Conservation (phyloP, 1,140 invertebrate species). For the Hyposmocoma kahamanoa region DNA sequence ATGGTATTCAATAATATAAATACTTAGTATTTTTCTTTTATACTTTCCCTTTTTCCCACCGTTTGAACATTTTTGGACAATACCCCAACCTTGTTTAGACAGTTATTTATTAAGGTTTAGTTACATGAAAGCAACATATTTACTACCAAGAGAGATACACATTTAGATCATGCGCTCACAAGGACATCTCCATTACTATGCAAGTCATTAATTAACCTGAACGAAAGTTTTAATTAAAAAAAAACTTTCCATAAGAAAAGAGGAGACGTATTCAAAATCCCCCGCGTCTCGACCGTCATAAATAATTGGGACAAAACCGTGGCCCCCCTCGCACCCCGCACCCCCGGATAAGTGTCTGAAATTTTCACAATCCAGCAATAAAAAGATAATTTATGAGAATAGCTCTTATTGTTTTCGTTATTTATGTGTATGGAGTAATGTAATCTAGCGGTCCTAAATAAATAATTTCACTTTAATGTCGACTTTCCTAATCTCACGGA, state of each 20-base stretch:
- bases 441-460: conserved; percentile 72
- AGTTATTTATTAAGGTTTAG: too few species aligned
- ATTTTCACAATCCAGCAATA: conserved; percentile 74
- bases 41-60: too few species aligned
- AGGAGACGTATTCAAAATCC: conserved; percentile 59
- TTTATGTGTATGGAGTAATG: conserved; percentile 73
- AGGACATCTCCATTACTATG: conserved; percentile 40
- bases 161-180: too few species aligned
- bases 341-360: conserved; percentile 71
- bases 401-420: conserved; percentile 73
- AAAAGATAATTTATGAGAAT: conserved; percentile 74
- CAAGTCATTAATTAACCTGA: conserved; percentile 64
- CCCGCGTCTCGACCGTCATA: conserved; percentile 64
- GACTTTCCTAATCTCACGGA: conserved; percentile 68
- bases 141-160: too few species aligned
- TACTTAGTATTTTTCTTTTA: too few species aligned
- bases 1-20: too few species aligned
- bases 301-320: conserved; percentile 68
- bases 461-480: conserved; percentile 72
- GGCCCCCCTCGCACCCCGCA: conserved; percentile 33
- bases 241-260: conserved; percentile 60
- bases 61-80: too few species aligned
- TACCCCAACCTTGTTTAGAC: too few species aligned
- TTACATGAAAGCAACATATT: too few species aligned
- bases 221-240: conserved; percentile 69